A percentile compares a stretch with the other conserved stretches of the same genome.
Evolutionary conservation across 1,140 invertebrate species (phyloP).

Genomic region (Campoletis sonorensis): DNA sequence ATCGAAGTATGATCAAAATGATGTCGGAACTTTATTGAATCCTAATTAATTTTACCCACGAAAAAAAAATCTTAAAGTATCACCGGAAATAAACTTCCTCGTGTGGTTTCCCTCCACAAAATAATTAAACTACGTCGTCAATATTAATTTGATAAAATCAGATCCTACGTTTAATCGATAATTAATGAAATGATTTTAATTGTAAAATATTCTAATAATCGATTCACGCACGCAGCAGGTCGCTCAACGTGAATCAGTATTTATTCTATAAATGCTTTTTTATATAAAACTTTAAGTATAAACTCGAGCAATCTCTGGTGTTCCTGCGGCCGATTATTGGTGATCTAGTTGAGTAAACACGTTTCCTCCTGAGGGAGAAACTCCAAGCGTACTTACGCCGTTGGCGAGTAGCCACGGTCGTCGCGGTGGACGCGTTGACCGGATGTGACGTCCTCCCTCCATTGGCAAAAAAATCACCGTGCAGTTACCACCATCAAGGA

Average conservation of each 20-base stretch:
- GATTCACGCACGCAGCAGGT: too few species aligned
- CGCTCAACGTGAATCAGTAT: not conserved
- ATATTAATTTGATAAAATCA: too few species aligned
- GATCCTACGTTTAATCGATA: too few species aligned
- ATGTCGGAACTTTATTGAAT: too few species aligned
- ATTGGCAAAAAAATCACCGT: conserved; percentile 61
- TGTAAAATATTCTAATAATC: too few species aligned
- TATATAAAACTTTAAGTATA: not conserved
- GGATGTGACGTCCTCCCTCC: conserved; percentile 65
- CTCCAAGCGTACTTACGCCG: conserved; percentile 17
- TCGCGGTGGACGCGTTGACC: conserved; percentile 66
- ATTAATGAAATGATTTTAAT: too few species aligned
- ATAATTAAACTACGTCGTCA: too few species aligned
- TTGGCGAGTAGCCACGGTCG: conserved; percentile 51
- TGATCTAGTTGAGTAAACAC: conserved; percentile 72
- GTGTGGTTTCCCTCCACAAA: too few species aligned
- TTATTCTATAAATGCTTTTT: not conserved
- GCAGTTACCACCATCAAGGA: conserved; percentile 61
- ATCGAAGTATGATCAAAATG: too few species aligned
- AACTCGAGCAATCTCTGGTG: not conserved
- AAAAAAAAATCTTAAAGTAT: too few species aligned
- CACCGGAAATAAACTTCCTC: too few species aligned
- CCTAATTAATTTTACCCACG: too few species aligned
- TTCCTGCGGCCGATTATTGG: conserved; percentile 59
- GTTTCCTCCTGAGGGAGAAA: conserved; percentile 57